Evolutionary conservation across 1,140 invertebrate genomes (phyloP).

Genomic region (Cherax quadricarinatus): DNA sequence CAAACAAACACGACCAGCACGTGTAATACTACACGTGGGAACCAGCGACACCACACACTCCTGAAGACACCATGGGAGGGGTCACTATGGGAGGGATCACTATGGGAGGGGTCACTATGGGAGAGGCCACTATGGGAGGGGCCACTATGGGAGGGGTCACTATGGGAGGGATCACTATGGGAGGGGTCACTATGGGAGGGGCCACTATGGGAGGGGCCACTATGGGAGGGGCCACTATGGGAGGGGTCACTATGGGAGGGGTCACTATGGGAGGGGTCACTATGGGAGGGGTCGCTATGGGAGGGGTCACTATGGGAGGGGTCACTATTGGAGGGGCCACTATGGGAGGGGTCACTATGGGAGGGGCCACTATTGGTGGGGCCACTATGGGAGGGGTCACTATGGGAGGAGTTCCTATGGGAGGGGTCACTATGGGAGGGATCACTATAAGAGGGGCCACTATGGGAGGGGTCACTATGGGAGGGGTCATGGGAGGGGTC

Average conservation of each 20-base stretch:
- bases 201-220: neutral
- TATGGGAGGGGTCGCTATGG: too few species aligned
- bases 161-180: neutral
- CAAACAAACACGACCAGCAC: conserved; percentile 23
- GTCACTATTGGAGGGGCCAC: too few species aligned
- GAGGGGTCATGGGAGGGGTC: neutral
- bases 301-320: neutral
- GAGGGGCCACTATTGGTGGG: too few species aligned
- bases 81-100: too few species aligned
- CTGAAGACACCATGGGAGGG: neutral
- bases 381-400: neutral
- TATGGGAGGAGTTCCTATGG: neutral
- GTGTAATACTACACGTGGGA: conserved; percentile 54
- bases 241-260: too few species aligned
- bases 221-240: neutral
- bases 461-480: neutral
- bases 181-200: too few species aligned
- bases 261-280: neutral
- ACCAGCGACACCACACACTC: conserved; percentile 17
- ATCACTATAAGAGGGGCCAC: too few species aligned
- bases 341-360: neutral
- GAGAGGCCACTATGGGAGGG: too few species aligned
- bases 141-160: neutral
- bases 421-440: too few species aligned
- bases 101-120: neutral